phyloP scores from a whole-genome alignment of 2,113 vertebrate genomes.

The Mormoops blainvillei region DNA sequence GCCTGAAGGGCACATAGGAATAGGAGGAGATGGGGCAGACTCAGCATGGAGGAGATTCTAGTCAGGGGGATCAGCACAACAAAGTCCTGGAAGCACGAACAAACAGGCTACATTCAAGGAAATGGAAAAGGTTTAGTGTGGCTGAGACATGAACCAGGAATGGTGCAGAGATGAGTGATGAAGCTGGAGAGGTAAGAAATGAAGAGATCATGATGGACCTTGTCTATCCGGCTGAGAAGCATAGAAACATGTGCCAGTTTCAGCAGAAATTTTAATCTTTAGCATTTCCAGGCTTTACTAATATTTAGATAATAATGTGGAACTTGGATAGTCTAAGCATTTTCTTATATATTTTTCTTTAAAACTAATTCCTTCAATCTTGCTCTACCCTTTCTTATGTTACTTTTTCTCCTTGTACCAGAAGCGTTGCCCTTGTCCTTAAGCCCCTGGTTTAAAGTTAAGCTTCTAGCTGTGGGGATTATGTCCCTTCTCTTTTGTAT shows the following conservation, averaged over 20 bases:
- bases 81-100: neutral
- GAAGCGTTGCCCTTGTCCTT: neutral
- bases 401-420: neutral
- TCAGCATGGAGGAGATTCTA: neutral
- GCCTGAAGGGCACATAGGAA: neutral
- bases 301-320: neutral
- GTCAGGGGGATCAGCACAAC: neutral
- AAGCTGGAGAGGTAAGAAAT: neutral
- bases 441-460: neutral
- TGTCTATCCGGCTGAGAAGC: neutral
- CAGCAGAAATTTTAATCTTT: neutral
- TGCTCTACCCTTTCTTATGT: neutral
- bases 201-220: neutral
- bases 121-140: neutral
- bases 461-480: neutral
- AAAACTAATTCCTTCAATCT: neutral
- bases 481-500: neutral
- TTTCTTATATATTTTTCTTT: neutral
- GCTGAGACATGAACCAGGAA: neutral
- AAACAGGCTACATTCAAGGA: neutral
- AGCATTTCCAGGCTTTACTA: neutral
- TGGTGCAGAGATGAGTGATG: neutral
- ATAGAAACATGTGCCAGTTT: neutral
- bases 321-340: neutral
- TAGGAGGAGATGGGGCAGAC: neutral